Percentiles rank a stretch among this genome's conserved stretches.
Evolutionary conservation across 2,888 invertebrate genomes (phyloP).

Genomic region (Nysson spinosus): DNA sequence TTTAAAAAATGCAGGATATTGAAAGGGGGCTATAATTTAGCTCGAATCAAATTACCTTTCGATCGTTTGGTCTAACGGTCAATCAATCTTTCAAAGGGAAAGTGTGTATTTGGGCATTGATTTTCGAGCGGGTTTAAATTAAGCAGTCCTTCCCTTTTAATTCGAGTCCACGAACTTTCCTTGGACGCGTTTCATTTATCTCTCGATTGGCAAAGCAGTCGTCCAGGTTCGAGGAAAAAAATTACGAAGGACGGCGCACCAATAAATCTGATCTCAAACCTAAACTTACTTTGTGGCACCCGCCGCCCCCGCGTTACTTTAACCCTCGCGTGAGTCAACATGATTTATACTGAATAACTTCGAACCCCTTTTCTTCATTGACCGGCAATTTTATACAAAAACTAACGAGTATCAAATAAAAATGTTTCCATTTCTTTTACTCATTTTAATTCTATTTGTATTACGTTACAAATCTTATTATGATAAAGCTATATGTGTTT

Average conservation of each 20-base stretch:
- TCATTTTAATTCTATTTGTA: too few species aligned
- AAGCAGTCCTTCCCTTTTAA: slow-evolving; percentile 3
- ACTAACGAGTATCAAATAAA: too few species aligned
- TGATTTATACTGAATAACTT: slow-evolving; percentile 53
- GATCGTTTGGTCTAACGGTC: not conserved
- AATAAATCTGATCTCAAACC: slow-evolving; percentile 57
- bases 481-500: too few species aligned
- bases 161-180: slow-evolving; percentile 40
- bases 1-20: not conserved
- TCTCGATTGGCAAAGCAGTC: slow-evolving; percentile 58
- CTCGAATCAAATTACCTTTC: slow-evolving; percentile 2
- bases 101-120: not conserved
- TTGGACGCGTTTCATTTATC: slow-evolving; percentile 53
- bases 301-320: too few species aligned
- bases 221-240: slow-evolving; percentile 53
- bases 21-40: not conserved
- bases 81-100: slow-evolving; percentile 35
- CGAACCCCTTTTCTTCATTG: slow-evolving; percentile 20
- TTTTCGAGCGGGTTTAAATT: not conserved
- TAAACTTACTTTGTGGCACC: slow-evolving; percentile 39
- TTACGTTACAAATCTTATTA: too few species aligned
- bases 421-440: too few species aligned
- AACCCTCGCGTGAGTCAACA: slow-evolving; percentile 43
- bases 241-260: slow-evolving; percentile 40
- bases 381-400: too few species aligned